Percentiles rank a stretch among this genome's conserved stretches.
These are phyloP conservation scores for Diuraphis noxia DNA, from an alignment of 1,140 invertebrate genomes.

Conservation along the genomic window DNA sequence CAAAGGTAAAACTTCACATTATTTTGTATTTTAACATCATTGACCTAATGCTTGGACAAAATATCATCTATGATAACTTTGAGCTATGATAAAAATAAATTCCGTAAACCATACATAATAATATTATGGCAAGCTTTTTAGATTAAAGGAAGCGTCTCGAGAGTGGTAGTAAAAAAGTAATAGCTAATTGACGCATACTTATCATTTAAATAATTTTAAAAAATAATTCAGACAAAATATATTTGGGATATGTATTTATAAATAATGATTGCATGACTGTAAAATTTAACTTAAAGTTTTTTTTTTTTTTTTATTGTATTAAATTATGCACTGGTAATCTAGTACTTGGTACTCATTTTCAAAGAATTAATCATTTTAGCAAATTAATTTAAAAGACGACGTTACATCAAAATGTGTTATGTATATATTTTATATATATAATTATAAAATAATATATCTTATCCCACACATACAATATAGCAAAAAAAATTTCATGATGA, in stretches of 20 bases:
- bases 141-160: neutral
- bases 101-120: neutral
- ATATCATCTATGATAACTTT: neutral
- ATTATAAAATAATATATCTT: too few species aligned
- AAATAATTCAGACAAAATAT: neutral
- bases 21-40: neutral
- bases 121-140: neutral
- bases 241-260: neutral
- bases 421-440: neutral
- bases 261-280: neutral
- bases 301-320: too few species aligned
- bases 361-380: too few species aligned
- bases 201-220: too few species aligned
- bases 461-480: neutral
- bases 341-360: too few species aligned
- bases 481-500: neutral
- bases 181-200: neutral
- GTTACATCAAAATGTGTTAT: too few species aligned
- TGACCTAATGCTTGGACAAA: neutral
- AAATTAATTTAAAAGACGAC: too few species aligned
- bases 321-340: too few species aligned
- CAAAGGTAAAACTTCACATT: constrained; percentile 59
- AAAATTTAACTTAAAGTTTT: neutral
- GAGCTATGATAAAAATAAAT: neutral
- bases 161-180: neutral